Base-by-base conservation (phyloP, 2,888 invertebrate genomes). In the Nebria brevicollis region DNA sequence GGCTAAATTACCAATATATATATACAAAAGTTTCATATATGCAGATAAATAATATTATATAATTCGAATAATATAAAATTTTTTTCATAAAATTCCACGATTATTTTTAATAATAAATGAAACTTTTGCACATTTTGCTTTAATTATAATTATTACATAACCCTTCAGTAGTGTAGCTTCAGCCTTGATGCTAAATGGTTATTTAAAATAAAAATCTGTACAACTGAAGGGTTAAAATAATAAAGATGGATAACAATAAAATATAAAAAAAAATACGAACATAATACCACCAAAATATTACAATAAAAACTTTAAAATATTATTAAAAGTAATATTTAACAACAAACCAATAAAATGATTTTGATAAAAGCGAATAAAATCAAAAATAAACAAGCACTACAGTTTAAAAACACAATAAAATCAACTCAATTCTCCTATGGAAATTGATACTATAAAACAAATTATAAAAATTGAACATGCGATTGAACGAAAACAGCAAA, bases 401-500 rank as follows among this genome's bases (percentile, higher is more conserved):
- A 3, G 54, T 54, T 54, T 54, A 54, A 54, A 54, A 54, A 54
- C 4, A 54, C 13, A 54, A 54, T 54, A 54, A 54, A 54, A 54
- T 13, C 54, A 54, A 54, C 54, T 54, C 13, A 54, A 54, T 54
- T 54, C 13, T 7, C 54, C 54, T 54, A 54, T 54, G 54, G 4
- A 54, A 54, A 54, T 54, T 54, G 54, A 1, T 54, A 54, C 54
- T 54, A 2, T 11, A 54, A 54, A 54, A 54, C 54, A 54, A 13
- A 34, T 34, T 34, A 34, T 2, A 54, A 34, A 34, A 34, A 34
- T 34, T 34, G 34, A 34, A 54, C 54, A 54, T 54, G 7, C 54
- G 54, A 54, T 54, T 54, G 54, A 11, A 54, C 54, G 54, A 54
- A 54, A 54, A 54, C 41, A 82, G 43, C 66, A 66, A 77, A 43